phyloP scores from a whole-genome alignment of 2,888 invertebrate species.

The Piscicola geometra region DNA sequence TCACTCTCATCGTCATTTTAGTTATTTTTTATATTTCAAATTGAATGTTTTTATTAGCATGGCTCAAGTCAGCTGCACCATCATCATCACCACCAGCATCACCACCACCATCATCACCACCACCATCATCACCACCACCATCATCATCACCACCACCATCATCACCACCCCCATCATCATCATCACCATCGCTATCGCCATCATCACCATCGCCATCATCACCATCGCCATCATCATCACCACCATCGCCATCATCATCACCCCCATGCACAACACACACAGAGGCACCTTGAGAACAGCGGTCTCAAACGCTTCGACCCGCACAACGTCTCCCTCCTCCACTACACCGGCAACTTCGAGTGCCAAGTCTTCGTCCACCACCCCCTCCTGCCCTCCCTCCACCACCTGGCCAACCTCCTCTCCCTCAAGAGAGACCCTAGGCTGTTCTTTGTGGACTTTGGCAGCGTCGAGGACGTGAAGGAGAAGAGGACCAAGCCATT shows the following conservation, averaged over 20 bases:
- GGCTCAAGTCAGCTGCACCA: no score
- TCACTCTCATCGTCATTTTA: background rate
- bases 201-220: no score
- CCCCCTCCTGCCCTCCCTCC: conserved; percentile 15
- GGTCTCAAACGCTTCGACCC: conserved; percentile 31
- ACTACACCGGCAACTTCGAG: conserved; percentile 28
- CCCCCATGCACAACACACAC: background rate
- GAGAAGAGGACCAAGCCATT: conserved; percentile 21
- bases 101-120: no score
- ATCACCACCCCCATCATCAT: no score
- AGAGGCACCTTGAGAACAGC: conserved; percentile 23
- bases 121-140: no score
- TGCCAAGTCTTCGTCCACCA: conserved; percentile 33
- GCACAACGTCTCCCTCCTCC: conserved; percentile 25
- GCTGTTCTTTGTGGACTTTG: conserved; percentile 22
- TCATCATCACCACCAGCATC: no score
- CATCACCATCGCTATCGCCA: no score
- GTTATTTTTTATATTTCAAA: background rate
- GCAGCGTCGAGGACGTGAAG: conserved; percentile 25
- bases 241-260: background rate
- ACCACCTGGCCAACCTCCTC: conserved; percentile 30
- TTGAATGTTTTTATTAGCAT: no score
- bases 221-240: no score
- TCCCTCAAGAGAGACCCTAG: conserved; percentile 30
- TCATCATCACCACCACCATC: no score